Conservation (phyloP, 2,888 invertebrate species). For the Callimorpha dominula region DNA sequence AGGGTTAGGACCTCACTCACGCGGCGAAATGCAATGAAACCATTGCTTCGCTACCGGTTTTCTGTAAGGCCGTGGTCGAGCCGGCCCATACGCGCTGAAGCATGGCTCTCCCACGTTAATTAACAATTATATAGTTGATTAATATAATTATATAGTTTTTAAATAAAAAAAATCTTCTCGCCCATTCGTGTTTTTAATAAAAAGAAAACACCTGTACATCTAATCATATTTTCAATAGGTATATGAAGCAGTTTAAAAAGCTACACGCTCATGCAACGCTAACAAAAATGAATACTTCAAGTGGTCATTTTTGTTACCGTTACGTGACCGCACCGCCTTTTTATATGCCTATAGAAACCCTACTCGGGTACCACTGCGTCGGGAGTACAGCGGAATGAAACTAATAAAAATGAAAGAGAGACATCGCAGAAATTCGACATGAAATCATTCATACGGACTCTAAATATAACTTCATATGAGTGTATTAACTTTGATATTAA, state of each 20-base stretch:
- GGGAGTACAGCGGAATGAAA: background rate
- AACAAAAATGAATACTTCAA: background rate
- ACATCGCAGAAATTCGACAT: background rate
- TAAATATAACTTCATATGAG: background rate
- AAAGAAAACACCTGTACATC: background rate
- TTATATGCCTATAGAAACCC: background rate
- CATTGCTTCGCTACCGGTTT: no score
- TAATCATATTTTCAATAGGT: background rate
- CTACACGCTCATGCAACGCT: background rate
- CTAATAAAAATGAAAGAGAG: constrained; percentile 4
- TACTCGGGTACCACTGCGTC: background rate
- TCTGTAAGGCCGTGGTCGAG: no score
- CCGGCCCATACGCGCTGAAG: no score
- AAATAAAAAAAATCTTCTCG: no score
- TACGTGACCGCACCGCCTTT: background rate
- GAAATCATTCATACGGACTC: constrained; percentile 2
- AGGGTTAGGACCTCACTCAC: no score
- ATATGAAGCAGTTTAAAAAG: background rate
- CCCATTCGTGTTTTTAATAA: no score
- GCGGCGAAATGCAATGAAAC: no score
- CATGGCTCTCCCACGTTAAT: no score
- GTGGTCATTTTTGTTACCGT: background rate
- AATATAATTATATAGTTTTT: no score
- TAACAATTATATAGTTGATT: no score
- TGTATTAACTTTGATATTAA: background rate